Percentiles rank a stretch among this genome's conserved stretches.
Conservation (phyloP, 2,797 vertebrate species). For the Amniataba percoides region DNA sequence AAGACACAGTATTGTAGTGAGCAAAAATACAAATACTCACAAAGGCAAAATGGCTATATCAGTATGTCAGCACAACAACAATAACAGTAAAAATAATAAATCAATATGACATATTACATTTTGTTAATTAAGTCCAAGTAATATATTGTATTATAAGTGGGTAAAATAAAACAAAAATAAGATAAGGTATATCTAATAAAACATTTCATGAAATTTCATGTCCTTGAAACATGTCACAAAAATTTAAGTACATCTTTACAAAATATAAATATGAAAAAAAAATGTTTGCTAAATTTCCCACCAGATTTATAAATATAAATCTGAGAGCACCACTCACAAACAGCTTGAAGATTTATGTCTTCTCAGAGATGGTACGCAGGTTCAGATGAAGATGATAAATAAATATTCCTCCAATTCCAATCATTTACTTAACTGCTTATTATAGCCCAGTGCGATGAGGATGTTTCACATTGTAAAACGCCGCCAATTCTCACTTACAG, state of each 20-base stretch:
- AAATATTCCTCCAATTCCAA: neutral
- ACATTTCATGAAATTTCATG: constrained; percentile 37
- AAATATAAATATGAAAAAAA: constrained; percentile 34
- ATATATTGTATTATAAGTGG: neutral
- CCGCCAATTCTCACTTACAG: neutral
- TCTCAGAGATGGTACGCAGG: neutral
- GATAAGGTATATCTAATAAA: neutral
- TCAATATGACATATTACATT: neutral
- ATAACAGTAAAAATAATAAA: too few species aligned
- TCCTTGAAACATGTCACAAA: constrained; percentile 12
- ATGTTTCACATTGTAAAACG: neutral
- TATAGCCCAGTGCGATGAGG: neutral
- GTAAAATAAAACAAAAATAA: neutral
- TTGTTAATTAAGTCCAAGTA: neutral
- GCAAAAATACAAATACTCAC: neutral
- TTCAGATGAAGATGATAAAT: neutral
- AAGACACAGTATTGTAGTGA: too few species aligned
- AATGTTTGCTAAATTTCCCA: neutral
- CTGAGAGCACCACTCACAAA: neutral
- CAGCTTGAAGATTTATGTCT: neutral
- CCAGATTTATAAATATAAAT: neutral
- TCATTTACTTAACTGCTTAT: neutral
- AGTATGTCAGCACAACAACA: too few species aligned
- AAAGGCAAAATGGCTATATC: too few species aligned
- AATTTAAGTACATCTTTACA: constrained; percentile 2